Conservation (phyloP, 2,797 vertebrate species). For the Agapornis canus region DNA sequence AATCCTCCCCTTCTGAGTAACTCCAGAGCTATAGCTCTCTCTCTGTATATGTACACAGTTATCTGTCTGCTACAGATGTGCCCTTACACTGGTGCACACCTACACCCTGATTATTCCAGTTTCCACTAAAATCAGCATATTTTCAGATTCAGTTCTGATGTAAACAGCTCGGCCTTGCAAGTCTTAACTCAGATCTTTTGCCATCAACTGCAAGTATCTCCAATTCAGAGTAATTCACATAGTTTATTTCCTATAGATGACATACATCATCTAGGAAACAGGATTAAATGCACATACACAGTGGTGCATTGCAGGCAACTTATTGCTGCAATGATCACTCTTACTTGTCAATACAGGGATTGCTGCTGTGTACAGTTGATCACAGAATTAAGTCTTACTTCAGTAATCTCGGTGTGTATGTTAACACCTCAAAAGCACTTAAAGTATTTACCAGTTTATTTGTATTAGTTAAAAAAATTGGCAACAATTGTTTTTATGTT, state of each 20-base stretch:
- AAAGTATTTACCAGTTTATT: slow-evolving; percentile 50
- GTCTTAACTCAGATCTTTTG: background rate
- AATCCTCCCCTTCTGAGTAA: background rate
- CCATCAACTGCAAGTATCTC: background rate
- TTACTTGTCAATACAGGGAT: slow-evolving; percentile 14
- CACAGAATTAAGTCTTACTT: slow-evolving; percentile 4
- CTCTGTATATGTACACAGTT: background rate
- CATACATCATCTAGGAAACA: background rate
- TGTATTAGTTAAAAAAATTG: slow-evolving; percentile 42
- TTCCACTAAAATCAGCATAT: background rate
- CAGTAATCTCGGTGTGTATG: background rate
- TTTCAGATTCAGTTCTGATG: slow-evolving; percentile 7
- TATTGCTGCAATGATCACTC: slow-evolving; percentile 33
- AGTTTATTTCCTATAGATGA: slow-evolving; percentile 18
- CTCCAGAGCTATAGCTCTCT: background rate
- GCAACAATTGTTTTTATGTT: background rate
- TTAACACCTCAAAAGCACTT: slow-evolving; percentile 20
- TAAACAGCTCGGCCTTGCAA: slow-evolving; percentile 14
- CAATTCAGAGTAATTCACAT: slow-evolving; percentile 13
- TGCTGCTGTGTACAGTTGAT: background rate
- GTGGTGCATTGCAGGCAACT: slow-evolving; percentile 58
- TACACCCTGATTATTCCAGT: background rate
- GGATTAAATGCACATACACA: background rate
- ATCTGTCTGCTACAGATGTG: background rate
- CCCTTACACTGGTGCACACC: background rate